A percentile compares a stretch with the other conserved stretches of the same genome.
Conservation (phyloP, 2,113 vertebrate species). For the Verasper variegatus region DNA sequence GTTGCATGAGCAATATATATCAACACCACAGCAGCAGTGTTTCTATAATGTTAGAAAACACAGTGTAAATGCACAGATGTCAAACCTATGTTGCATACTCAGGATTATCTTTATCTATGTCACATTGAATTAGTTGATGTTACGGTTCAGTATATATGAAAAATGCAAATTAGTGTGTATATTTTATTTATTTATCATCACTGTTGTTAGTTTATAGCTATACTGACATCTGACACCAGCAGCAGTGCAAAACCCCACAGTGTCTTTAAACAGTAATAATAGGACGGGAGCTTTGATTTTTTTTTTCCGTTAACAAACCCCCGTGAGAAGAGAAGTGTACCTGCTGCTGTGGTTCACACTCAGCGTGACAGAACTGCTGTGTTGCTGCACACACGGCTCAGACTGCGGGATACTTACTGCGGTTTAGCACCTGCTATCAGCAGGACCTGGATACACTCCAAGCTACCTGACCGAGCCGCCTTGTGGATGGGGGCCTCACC, state of each 20-base stretch:
- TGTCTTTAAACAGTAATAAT: background rate
- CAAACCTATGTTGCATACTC: no score
- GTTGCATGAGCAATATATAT: background rate
- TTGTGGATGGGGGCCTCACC: constrained; percentile 97
- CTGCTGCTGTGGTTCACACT: constrained; percentile 25
- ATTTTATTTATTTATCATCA: background rate
- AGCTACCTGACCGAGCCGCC: constrained; percentile 94
- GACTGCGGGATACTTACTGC: constrained; percentile 86
- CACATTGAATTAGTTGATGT: background rate
- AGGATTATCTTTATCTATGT: no score
- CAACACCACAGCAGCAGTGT: constrained; percentile 15
- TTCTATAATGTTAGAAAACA: constrained; percentile 1
- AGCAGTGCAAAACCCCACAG: no score
- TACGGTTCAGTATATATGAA: background rate
- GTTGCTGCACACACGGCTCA: constrained; percentile 3
- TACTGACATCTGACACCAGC: background rate
- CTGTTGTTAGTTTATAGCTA: background rate
- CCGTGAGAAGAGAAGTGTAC: background rate
- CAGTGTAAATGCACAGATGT: background rate
- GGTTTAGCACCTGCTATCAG: constrained; percentile 90
- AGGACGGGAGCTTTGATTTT: background rate
- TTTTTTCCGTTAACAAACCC: background rate
- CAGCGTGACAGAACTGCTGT: constrained; percentile 3
- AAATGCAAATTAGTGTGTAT: background rate
- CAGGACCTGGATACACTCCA: constrained; percentile 93